These are phyloP conservation scores for Salpingus planirostris DNA, from an alignment of 2,888 invertebrate genomes.

Conservation along the genomic window DNA sequence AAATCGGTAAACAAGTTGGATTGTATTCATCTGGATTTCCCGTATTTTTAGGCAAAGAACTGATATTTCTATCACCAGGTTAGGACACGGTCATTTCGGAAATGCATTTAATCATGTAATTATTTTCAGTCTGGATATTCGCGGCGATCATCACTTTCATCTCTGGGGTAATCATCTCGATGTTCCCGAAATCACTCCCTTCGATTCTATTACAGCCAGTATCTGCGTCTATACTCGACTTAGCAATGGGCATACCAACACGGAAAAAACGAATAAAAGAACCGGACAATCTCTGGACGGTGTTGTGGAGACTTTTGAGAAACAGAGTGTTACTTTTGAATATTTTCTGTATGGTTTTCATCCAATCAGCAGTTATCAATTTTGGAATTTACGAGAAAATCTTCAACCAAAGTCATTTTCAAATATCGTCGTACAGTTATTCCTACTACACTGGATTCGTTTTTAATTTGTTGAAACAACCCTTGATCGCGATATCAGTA, in stretches of 20 bases:
- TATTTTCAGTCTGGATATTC: constrained; percentile 46
- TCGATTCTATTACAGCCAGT: constrained; percentile 47
- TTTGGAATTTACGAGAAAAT: constrained; percentile 47
- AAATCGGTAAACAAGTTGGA: constrained; percentile 33
- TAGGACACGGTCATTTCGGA: constrained; percentile 5
- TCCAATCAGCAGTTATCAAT: constrained; percentile 47
- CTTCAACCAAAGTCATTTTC: constrained; percentile 51
- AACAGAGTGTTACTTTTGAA: constrained; percentile 50
- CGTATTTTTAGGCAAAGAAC: constrained; percentile 15
- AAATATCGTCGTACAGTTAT: constrained; percentile 45
- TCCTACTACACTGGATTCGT: constrained; percentile 47
- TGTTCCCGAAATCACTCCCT: constrained; percentile 50
- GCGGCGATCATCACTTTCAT: constrained; percentile 42
- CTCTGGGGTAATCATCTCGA: constrained; percentile 43
- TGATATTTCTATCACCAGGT: constrained; percentile 27
- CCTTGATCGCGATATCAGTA: constrained; percentile 46
- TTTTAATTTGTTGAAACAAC: constrained; percentile 48
- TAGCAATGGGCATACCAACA: constrained; percentile 30
- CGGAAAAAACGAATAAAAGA: constrained; percentile 4
- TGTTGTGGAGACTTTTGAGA: constrained; percentile 44
- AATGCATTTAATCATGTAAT: too few species aligned
- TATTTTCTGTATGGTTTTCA: constrained; percentile 43
- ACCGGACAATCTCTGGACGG: constrained; percentile 39
- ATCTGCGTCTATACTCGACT: constrained; percentile 47
- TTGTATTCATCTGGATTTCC: constrained; percentile 31